These are phyloP conservation scores for Seira musarum DNA, from an alignment of 2,888 invertebrate genomes.

Conservation along the genomic window DNA sequence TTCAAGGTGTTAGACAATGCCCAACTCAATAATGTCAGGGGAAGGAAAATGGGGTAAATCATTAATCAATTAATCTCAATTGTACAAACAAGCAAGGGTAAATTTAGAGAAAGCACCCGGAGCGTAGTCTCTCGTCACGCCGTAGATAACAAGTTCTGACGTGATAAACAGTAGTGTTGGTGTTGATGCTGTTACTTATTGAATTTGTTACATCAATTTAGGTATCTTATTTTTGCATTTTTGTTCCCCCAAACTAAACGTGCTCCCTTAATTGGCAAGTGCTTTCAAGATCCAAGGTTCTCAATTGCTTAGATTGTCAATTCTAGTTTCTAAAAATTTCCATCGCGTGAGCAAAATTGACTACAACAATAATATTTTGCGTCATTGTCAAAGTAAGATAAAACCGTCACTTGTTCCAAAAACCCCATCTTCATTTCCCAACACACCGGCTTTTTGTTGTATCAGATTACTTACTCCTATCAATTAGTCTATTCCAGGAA, in stretches of 20 bases:
- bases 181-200: background rate
- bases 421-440: too few species aligned
- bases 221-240: background rate
- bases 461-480: too few species aligned
- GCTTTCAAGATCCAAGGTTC: background rate
- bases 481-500: too few species aligned
- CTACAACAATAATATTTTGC: background rate
- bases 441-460: too few species aligned
- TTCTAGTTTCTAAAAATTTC: background rate
- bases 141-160: background rate
- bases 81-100: background rate
- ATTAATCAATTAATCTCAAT: slow-evolving; percentile 6
- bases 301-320: background rate
- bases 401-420: too few species aligned
- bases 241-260: slow-evolving; percentile 3
- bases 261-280: slow-evolving; percentile 1
- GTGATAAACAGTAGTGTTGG: background rate
- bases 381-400: background rate
- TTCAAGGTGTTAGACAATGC: slow-evolving; percentile 11
- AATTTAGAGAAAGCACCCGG: slow-evolving; percentile 9
- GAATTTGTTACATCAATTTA: background rate
- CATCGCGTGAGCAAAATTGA: background rate
- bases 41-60: background rate
- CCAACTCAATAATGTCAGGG: background rate
- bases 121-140: background rate